Conservation (phyloP, 2,113 vertebrate genomes). For the Gallinago jamesoni region DNA sequence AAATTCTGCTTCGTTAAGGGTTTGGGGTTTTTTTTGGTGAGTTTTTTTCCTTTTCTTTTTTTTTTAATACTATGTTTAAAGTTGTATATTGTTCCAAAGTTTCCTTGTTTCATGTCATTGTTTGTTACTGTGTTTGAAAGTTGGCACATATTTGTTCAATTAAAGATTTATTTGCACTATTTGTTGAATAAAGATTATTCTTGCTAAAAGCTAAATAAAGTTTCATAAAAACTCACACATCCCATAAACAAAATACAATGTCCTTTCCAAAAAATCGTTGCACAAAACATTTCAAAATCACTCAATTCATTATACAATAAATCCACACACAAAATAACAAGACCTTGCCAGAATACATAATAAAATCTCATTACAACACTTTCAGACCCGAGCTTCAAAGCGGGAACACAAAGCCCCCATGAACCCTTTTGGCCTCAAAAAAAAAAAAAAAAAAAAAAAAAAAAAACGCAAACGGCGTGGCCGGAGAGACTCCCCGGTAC, state of each 20-base stretch:
- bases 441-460: no score
- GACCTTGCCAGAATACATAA: slow-evolving; percentile 62
- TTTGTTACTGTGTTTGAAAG: slow-evolving; percentile 65
- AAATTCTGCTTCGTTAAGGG: neutral
- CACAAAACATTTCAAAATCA: slow-evolving; percentile 71
- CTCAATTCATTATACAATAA: slow-evolving; percentile 68
- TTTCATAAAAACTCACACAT: slow-evolving; percentile 68
- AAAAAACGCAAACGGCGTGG: rapidly evolving
- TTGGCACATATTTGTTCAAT: slow-evolving; percentile 71
- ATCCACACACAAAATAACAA: slow-evolving; percentile 66
- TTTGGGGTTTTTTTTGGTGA: neutral
- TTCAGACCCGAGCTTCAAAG: slow-evolving; percentile 63
- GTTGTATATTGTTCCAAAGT: slow-evolving; percentile 56
- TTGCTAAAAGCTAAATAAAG: slow-evolving; percentile 73
- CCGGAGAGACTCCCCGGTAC: neutral
- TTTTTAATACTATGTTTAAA: slow-evolving; percentile 49
- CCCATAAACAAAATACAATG: slow-evolving; percentile 70
- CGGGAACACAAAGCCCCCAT: slow-evolving; percentile 34
- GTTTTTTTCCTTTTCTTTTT: neutral
- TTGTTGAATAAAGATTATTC: slow-evolving; percentile 72
- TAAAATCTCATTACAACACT: slow-evolving; percentile 71
- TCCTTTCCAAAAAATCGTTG: slow-evolving; percentile 58
- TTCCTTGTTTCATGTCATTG: slow-evolving; percentile 68
- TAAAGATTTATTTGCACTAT: slow-evolving; percentile 69
- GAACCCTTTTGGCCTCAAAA: neutral